These are phyloP conservation scores for Mormyrus iriodes DNA, from an alignment of 2,113 vertebrate genomes.

Conservation along the genomic window DNA sequence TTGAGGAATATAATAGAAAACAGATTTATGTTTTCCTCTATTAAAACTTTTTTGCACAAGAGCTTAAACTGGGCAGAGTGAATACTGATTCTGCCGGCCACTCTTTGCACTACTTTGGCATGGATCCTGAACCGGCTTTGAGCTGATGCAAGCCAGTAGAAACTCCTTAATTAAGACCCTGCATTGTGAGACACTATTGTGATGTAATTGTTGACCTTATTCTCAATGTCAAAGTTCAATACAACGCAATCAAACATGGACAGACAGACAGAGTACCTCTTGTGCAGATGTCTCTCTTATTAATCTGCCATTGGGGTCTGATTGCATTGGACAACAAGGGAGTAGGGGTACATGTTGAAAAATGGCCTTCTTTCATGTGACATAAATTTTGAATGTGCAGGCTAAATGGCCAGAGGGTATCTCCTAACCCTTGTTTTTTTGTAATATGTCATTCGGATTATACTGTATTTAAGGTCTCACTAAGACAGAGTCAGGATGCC, in stretches of 20 bases:
- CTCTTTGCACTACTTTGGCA: neutral
- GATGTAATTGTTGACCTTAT: neutral
- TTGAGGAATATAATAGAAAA: neutral
- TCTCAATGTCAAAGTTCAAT: neutral
- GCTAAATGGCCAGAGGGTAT: neutral
- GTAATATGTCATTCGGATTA: neutral
- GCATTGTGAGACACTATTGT: neutral
- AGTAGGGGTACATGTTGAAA: neutral
- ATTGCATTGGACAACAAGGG: neutral
- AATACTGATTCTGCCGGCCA: neutral
- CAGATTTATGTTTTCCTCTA: neutral
- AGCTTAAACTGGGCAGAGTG: neutral
- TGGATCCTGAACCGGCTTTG: neutral
- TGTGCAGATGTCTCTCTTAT: neutral
- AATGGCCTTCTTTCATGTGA: neutral
- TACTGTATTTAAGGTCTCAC: neutral
- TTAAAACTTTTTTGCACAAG: constrained; percentile 3
- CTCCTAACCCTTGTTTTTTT: neutral
- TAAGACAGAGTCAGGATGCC: neutral
- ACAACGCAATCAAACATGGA: neutral
- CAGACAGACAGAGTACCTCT: too few species aligned
- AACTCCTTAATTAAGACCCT: neutral
- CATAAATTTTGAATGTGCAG: neutral
- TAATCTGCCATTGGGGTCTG: neutral
- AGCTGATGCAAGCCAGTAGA: neutral